Percentiles rank a stretch among this genome's conserved stretches.
Conservation (phyloP, 2,888 invertebrate genomes). For the Acanthosepion pharaonis region DNA sequence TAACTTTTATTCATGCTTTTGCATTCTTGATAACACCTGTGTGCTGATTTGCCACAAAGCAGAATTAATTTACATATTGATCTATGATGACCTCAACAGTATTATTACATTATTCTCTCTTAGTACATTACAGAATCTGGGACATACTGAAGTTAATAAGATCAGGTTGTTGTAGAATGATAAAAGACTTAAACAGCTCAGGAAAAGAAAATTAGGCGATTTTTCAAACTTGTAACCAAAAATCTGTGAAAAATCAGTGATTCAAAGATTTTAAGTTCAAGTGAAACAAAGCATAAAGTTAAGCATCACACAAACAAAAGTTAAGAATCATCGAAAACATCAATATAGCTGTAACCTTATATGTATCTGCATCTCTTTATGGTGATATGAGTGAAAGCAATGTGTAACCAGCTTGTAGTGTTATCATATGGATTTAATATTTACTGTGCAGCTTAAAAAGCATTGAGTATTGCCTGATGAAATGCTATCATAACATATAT, state of each 20-base stretch:
- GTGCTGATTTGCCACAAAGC: not conserved
- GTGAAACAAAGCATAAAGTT: not conserved
- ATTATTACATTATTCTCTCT: not conserved
- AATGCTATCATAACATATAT: not conserved
- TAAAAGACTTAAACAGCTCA: not conserved
- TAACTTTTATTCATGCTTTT: not conserved
- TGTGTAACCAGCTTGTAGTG: not conserved
- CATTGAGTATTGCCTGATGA: not conserved
- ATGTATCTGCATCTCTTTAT: not conserved
- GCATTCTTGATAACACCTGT: constrained; percentile 13
- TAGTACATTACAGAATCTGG: not conserved
- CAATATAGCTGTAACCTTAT: not conserved
- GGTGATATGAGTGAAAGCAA: not conserved
- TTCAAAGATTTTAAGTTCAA: not conserved
- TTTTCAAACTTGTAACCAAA: not conserved
- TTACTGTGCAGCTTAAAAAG: not conserved
- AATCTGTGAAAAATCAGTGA: not conserved
- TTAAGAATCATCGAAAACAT: not conserved
- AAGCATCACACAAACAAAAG: not conserved
- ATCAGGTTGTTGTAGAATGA: not conserved
- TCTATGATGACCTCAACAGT: not conserved
- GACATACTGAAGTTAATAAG: not conserved
- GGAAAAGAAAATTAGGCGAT: constrained; percentile 1
- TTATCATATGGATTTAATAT: not conserved
- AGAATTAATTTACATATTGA: constrained; percentile 33